These are phyloP conservation scores for Schizothorax lantsangensis DNA, from an alignment of 2,797 vertebrate genomes.

Conservation along the genomic window DNA sequence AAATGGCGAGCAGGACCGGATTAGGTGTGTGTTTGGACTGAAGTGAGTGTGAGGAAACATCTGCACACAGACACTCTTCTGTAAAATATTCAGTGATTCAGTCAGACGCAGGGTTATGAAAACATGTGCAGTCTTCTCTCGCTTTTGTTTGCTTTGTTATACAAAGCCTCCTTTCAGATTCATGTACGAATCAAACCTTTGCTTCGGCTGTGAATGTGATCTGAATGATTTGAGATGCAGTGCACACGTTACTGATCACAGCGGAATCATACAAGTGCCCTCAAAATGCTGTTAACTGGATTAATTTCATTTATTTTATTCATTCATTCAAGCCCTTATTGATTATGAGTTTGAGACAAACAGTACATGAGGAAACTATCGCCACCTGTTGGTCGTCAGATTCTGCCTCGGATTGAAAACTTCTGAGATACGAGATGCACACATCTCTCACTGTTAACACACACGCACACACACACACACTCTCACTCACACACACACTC, in stretches of 20 bases:
- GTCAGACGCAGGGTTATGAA: not conserved
- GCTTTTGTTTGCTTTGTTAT: not conserved
- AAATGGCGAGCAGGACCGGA: slow-evolving; percentile 20
- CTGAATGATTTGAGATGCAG: not conserved
- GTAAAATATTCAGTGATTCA: not conserved
- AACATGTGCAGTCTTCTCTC: not conserved
- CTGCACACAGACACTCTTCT: not conserved
- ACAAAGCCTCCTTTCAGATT: not conserved
- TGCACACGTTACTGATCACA: not conserved
- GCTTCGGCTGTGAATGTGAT: not conserved
- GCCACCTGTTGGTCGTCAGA: slow-evolving; percentile 35
- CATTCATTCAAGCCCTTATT: not conserved
- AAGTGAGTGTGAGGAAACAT: not conserved
- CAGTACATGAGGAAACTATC: not conserved
- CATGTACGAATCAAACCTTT: not conserved
- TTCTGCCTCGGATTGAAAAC: not conserved
- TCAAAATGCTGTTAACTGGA: not conserved
- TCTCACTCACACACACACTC: too few relatives aligned
- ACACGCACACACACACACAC: not conserved
- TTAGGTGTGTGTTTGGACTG: slow-evolving; percentile 93
- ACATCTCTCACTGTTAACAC: not conserved
- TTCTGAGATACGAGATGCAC: not conserved
- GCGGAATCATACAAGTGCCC: not conserved
- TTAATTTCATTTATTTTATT: not conserved
- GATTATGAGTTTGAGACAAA: not conserved